phyloP scores from a whole-genome alignment of 2,888 invertebrate genomes.

The Itoplectis maculator region DNA sequence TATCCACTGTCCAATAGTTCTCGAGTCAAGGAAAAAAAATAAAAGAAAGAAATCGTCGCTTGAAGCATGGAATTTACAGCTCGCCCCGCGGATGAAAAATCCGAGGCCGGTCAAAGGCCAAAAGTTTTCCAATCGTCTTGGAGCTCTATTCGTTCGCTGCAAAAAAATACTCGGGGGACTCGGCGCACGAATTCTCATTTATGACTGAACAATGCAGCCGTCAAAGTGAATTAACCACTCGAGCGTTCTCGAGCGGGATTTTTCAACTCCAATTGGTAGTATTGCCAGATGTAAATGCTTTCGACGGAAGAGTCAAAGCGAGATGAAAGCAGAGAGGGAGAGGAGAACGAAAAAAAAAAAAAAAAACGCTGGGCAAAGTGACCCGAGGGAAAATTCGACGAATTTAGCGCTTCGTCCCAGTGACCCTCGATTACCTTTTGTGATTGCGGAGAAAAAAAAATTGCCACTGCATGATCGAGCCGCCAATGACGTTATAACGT shows the following conservation, averaged over 20 bases:
- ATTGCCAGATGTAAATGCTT: slow-evolving; percentile 23
- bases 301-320: slow-evolving; percentile 9
- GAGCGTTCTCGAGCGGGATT: slow-evolving; percentile 17
- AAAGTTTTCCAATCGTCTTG: slow-evolving; percentile 18
- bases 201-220: slow-evolving; percentile 21
- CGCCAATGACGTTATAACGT: slow-evolving; percentile 8
- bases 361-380: neutral
- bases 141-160: neutral
- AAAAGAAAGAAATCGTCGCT: neutral
- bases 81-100: neutral
- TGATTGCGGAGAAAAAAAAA: neutral
- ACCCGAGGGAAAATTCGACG: neutral
- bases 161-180: neutral
- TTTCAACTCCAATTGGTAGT: slow-evolving; percentile 7
- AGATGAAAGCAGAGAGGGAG: slow-evolving; percentile 1
- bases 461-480: slow-evolving; percentile 12
- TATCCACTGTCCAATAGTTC: no score
- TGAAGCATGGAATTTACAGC: neutral
- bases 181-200: slow-evolving; percentile 21
- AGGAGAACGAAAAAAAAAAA: slow-evolving; percentile 4
- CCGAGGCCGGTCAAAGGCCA: neutral
- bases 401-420: neutral
- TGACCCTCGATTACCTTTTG: slow-evolving; percentile 15
- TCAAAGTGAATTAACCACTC: slow-evolving; percentile 45
- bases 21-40: neutral